These are phyloP conservation scores for Callopanchax toddi DNA, from an alignment of 2,113 vertebrate species.

Conservation along the genomic window DNA sequence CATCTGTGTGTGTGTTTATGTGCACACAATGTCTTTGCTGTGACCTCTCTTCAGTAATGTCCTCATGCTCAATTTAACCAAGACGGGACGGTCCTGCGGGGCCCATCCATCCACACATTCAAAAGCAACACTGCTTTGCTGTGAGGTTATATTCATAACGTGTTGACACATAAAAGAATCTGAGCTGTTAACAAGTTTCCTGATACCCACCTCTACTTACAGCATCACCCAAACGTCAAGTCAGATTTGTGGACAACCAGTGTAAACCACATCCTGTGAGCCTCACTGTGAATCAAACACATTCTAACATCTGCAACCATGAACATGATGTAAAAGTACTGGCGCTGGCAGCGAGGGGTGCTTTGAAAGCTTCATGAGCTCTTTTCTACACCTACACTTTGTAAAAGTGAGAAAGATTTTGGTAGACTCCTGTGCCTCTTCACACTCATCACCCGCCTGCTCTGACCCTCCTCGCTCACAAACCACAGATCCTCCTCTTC, in stretches of 20 bases:
- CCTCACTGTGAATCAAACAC: conserved; percentile 20
- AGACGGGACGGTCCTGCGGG: conserved; percentile 26
- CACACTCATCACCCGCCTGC: conserved; percentile 35
- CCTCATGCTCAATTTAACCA: conserved; percentile 56
- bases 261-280: conserved; percentile 57
- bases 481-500: conserved; percentile 38
- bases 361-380: conserved; percentile 19
- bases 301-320: conserved; percentile 28
- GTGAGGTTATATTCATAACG: conserved; percentile 38
- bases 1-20: conserved; percentile 33
- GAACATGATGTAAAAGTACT: conserved; percentile 23
- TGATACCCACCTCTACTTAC: conserved; percentile 12
- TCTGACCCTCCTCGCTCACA: conserved; percentile 35
- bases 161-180: conserved; percentile 31
- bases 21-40: conserved; percentile 18
- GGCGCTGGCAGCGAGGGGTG: not conserved
- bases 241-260: conserved; percentile 30
- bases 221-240: conserved; percentile 15
- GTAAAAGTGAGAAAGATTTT: conserved; percentile 22
- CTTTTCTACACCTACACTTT: conserved; percentile 48
- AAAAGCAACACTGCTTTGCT: conserved; percentile 24
- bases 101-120: conserved; percentile 40
- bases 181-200: conserved; percentile 15
- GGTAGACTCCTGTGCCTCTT: conserved; percentile 23
- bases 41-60: conserved; percentile 56